Evolutionary conservation across 2,888 invertebrate species (phyloP).

Genomic region (Aricia artaxerxes): DNA sequence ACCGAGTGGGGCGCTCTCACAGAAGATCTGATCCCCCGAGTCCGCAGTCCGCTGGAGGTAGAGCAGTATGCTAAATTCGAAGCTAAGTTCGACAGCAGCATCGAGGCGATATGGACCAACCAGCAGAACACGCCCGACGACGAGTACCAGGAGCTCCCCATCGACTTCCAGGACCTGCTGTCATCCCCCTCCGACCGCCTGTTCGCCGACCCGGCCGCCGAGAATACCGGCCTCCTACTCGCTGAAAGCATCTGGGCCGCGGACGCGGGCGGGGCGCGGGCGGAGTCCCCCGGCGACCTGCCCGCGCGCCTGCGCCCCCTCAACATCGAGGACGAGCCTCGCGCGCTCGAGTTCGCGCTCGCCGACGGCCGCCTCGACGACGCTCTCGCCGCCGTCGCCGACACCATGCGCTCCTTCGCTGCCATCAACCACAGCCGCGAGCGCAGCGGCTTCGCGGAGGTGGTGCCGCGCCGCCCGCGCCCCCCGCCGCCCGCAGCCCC

Average conservation of each 20-base stretch:
- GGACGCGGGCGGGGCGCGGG: constrained; percentile 49
- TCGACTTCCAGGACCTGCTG: constrained; percentile 80
- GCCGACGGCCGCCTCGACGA: constrained; percentile 66
- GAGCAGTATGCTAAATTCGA: constrained; percentile 81
- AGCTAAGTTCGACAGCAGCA: constrained; percentile 84
- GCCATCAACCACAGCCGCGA: constrained; percentile 83
- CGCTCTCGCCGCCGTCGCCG: constrained; percentile 62
- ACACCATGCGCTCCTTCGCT: constrained; percentile 75
- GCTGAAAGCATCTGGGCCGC: constrained; percentile 64
- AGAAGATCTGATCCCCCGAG: constrained; percentile 58
- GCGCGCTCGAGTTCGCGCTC: constrained; percentile 58
- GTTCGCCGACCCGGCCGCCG: constrained; percentile 66
- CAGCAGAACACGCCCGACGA: constrained; percentile 75
- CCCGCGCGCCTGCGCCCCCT: constrained; percentile 59
- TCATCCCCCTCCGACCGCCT: constrained; percentile 79
- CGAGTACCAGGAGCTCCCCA: constrained; percentile 82
- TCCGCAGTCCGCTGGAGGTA: constrained; percentile 66
- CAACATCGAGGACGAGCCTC: constrained; percentile 51
- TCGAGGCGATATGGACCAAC: constrained; percentile 84
- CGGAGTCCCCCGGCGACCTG: constrained; percentile 50
- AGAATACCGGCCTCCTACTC: constrained; percentile 60
- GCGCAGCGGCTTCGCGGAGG: constrained; percentile 82
- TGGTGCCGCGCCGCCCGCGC: constrained; percentile 80
- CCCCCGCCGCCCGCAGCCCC: constrained; percentile 58
- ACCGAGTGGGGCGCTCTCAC: constrained; percentile 65